A percentile compares a stretch with the other conserved stretches of the same genome.
Evolutionary conservation across 2,797 vertebrate genomes (phyloP).

Genomic region (Tapirus indicus): DNA sequence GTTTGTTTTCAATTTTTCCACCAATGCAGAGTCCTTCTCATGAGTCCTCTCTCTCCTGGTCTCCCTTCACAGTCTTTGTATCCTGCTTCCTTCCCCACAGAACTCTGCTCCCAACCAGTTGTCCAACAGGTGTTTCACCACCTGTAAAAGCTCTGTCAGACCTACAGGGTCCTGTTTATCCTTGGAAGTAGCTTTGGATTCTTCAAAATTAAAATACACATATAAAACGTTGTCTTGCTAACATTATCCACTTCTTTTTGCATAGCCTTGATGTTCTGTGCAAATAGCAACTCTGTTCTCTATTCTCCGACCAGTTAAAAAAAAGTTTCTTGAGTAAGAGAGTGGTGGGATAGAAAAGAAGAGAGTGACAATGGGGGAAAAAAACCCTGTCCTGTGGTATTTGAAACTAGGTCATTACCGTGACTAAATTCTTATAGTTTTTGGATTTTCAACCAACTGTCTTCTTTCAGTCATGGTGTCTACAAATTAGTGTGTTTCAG

Average conservation of each 20-base stretch:
- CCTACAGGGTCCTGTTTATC: not conserved
- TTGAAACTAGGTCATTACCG: not conserved
- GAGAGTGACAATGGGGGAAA: not conserved
- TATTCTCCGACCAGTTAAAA: not conserved
- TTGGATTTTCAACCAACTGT: not conserved
- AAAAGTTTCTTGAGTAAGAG: not conserved
- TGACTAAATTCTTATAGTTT: not conserved
- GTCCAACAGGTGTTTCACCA: not conserved
- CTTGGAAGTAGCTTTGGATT: not conserved
- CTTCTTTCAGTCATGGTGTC: not conserved
- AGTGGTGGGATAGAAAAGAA: not conserved
- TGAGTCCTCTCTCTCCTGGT: not conserved
- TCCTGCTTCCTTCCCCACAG: not conserved
- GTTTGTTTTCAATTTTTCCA: not conserved
- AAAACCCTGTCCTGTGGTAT: not conserved
- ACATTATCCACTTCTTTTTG: not conserved
- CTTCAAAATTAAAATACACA: not conserved
- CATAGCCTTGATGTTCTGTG: not conserved
- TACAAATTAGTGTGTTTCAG: not conserved
- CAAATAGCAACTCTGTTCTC: not conserved
- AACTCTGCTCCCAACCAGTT: not conserved
- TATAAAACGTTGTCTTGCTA: not conserved
- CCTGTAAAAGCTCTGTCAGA: not conserved
- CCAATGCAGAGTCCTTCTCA: not conserved
- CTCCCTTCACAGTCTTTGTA: not conserved